phyloP scores from a whole-genome alignment of 2,113 vertebrate species.

The Myrmophylax atrothorax region DNA sequence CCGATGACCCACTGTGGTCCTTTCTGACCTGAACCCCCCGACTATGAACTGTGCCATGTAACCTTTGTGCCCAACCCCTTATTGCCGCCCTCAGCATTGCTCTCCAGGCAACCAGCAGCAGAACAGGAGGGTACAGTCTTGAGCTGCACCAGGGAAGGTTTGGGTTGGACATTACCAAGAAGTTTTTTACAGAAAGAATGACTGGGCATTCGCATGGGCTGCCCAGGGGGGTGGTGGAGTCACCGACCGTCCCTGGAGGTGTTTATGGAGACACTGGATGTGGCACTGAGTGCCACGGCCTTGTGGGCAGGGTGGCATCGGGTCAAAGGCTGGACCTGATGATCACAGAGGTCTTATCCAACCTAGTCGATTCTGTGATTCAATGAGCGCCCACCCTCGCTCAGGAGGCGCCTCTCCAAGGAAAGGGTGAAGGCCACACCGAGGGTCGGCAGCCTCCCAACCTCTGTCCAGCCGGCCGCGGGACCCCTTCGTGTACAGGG shows the following conservation, averaged over 20 bases:
- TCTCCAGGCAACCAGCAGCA: too few species aligned
- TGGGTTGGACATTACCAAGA: too few species aligned
- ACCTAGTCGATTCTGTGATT: not conserved
- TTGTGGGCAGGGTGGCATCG: not conserved
- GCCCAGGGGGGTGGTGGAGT: too few species aligned
- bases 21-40: not conserved
- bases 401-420: too few species aligned
- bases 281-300: not conserved
- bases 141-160: too few species aligned
- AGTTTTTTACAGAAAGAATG: too few species aligned
- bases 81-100: too few species aligned
- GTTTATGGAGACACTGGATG: not conserved
- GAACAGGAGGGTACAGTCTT: too few species aligned
- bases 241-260: not conserved
- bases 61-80: rapidly evolving
- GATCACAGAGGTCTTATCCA: not conserved
- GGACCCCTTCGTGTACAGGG: rapidly evolving
- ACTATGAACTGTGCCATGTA: too few species aligned
- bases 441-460: rapidly evolving
- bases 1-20: not conserved
- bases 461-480: rapidly evolving
- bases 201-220: not conserved
- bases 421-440: rapidly evolving
- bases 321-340: not conserved
- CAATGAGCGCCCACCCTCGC: rapidly evolving